A percentile compares a stretch with the other conserved stretches of the same genome.
These are phyloP conservation scores for Linnaemya vulpina DNA, from an alignment of 2,888 invertebrate genomes.

Conservation along the genomic window DNA sequence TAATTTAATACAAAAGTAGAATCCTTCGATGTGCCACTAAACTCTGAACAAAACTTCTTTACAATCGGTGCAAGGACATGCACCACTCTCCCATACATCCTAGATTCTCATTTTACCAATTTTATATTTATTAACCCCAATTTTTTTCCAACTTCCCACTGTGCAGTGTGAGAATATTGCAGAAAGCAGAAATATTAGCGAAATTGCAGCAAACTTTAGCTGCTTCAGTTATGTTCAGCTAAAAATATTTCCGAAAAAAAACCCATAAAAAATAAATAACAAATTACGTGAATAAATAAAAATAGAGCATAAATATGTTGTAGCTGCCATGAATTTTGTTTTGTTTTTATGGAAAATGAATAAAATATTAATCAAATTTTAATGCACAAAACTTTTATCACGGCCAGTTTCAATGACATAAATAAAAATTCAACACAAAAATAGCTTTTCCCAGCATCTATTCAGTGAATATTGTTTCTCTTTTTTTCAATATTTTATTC, in stretches of 20 bases:
- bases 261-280: slow-evolving; percentile 31
- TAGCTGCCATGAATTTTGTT: slow-evolving; percentile 25
- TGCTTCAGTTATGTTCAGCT: slow-evolving; percentile 7
- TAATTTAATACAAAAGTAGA: no score
- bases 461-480: no score
- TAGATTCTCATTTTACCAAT: not conserved
- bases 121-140: no score
- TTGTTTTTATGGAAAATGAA: slow-evolving; percentile 4
- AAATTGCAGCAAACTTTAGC: slow-evolving; percentile 39
- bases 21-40: no score
- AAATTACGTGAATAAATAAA: slow-evolving; percentile 28
- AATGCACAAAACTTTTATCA: slow-evolving; percentile 1
- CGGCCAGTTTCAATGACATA: not conserved
- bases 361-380: slow-evolving; percentile 32
- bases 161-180: slow-evolving; percentile 36
- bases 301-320: slow-evolving; percentile 43
- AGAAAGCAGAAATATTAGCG: slow-evolving; percentile 29
- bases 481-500: not conserved
- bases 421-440: not conserved
- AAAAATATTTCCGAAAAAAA: slow-evolving; percentile 12
- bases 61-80: no score
- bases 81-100: not conserved
- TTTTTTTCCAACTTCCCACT: not conserved
- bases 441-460: no score
- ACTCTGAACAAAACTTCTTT: no score